Base-by-base conservation (phyloP, 2,113 vertebrate species). In the Jacana jacana region DNA sequence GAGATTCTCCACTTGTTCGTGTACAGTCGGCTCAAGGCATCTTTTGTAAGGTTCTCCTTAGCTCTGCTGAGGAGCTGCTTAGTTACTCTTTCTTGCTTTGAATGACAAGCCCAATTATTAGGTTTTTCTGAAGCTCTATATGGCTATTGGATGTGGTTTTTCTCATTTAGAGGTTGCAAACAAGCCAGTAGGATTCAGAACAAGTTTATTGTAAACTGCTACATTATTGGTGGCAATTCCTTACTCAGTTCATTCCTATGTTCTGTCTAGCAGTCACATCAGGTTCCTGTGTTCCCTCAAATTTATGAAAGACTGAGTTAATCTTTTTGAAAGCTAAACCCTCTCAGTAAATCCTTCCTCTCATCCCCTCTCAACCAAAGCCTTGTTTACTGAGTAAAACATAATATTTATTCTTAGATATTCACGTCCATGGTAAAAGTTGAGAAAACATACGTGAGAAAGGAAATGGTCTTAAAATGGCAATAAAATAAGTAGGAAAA, bases 1-100 rank as follows among this genome's bases (percentile, higher is more conserved):
- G 91, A 96, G 91, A 83, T 96, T 96, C 95, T 91, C 79, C 84
- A 91, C 81, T 88, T 79, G 60, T 89, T 84, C 84, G 72, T 85
- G 84, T 61, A 78, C 54, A 33, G 42, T 24, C 82, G 68, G 91
- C 70, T 80, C 69, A 22, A 54, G 82, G 87, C 92, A 42, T 58
- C 73, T 77, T 84, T 81, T 79, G 61, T 80, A 54, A 93, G 71
- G 63, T 64, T 37, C 70, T 88, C 39, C 46, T 64, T 16, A 24
- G 48, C n/a, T 55, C 33, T 57, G 25, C 48, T 35, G 60, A 65
- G 44, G 39, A 81, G 27, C 17, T 71, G 27, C 42, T 89, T 71
- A 49, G 60, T 79, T 93, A 55, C 69, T 91, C 61, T 84, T 89
- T 84, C 78, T 68, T 69, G 44, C 19, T 85, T 52, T 80, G 73